phyloP scores from a whole-genome alignment of 2,113 vertebrate species.

The Aleadryas rufinucha region DNA sequence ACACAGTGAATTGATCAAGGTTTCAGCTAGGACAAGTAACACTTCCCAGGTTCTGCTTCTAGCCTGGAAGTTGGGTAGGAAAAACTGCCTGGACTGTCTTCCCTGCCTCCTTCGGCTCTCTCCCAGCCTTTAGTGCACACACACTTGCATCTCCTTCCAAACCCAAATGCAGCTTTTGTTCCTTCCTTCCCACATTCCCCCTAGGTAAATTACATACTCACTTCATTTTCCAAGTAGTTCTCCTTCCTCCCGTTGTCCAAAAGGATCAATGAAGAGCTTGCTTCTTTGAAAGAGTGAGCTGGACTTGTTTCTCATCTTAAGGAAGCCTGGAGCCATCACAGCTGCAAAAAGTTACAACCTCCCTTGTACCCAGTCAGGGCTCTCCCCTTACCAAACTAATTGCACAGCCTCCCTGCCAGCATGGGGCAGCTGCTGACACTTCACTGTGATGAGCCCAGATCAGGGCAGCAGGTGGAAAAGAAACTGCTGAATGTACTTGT shows the following conservation, averaged over 20 bases:
- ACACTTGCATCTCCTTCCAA: neutral
- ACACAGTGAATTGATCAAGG: neutral
- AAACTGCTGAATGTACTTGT: neutral
- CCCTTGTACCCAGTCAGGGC: accelerated
- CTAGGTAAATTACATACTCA: accelerated
- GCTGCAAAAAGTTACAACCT: neutral
- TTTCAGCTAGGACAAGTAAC: neutral
- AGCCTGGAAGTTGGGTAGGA: neutral
- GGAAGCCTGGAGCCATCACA: neutral
- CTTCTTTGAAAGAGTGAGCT: neutral
- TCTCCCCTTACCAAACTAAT: neutral
- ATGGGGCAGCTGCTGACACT: neutral
- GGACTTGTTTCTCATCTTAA: accelerated
- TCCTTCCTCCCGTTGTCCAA: neutral
- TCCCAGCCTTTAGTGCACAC: neutral
- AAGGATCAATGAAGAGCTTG: accelerated
- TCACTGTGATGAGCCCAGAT: neutral
- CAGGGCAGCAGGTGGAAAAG: neutral
- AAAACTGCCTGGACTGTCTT: neutral
- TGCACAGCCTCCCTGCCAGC: neutral
- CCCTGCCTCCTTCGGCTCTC: neutral
- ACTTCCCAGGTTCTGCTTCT: neutral
- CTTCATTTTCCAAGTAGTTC: neutral
- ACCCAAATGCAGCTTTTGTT: neutral
- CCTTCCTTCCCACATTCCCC: neutral